Evolutionary conservation across 2,888 invertebrate genomes (phyloP), one percentile per base, ranked within the genome.

Genomic region (Lasioglossum vierecki): DNA sequence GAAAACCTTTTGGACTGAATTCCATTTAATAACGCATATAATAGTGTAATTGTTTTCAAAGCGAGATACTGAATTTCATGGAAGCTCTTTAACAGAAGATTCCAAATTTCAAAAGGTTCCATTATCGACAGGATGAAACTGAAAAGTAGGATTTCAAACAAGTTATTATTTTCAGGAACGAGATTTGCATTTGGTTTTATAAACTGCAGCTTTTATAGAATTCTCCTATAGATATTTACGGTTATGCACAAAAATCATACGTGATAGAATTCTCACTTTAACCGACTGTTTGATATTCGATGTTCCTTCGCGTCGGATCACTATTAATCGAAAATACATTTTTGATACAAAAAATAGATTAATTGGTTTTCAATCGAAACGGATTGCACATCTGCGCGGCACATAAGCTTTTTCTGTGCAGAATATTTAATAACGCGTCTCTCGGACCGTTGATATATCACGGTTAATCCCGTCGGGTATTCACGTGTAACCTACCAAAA

Each of bases 341-440:
- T 22, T 35, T 35, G 9, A 35, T 18, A 35, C 22, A 18, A 63
- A 60, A 57, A n/a, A 26, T 26, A 60, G 11, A 60, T n/a, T 63
- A 63, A 66, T 66, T 66, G 66, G 18, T 35, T 66, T 66, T 8
- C 66, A 66, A 66, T 66, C 35, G 66, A 8, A 30, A 66, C 66
- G 66, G 66, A 66, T 66, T 66, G 66, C 66, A 35, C 35, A 35
- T 35, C 22, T 22, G 2, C 66, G 22, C 66, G 35, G 30, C 35
- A 8, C 66, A 66, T 66, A 66, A 66, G 66, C 66, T 66, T 35
- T 66, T 66, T 35, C 66, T 35, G 18, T 22, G 66, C 66, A 3
- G 66, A 35, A 30, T 66, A 66, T 66, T 66, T 66, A 66, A 66
- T 66, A 66, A 35, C 66, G 66, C 35, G 18, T 35, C 66, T 30